Percentiles rank a stretch among this genome's conserved stretches.
These are phyloP conservation scores for Cepphus grylle DNA, from an alignment of 2,113 vertebrate genomes.

Conservation along the genomic window DNA sequence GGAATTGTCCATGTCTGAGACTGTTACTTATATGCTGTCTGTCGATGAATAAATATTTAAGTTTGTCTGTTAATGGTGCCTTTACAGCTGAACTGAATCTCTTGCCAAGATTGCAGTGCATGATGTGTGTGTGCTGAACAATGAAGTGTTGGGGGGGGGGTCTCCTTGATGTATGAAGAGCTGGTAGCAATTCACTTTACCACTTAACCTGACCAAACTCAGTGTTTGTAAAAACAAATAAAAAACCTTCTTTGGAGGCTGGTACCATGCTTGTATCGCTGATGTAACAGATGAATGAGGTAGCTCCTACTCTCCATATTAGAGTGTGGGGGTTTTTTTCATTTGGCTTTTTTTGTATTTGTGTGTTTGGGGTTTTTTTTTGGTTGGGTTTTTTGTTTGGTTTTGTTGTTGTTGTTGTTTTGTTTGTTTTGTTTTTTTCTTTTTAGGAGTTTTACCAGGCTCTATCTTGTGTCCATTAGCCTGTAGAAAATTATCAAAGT, in stretches of 20 bases:
- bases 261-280: background rate
- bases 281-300: background rate
- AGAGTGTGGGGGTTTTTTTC: background rate
- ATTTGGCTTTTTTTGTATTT: background rate
- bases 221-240: background rate
- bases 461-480: background rate
- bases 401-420: background rate
- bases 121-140: background rate
- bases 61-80: background rate
- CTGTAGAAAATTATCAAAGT: background rate
- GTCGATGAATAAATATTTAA: slow-evolving; percentile 23
- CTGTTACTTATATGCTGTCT: background rate
- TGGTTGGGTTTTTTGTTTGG: background rate
- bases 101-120: background rate
- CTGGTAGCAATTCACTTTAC: background rate
- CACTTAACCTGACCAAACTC: background rate
- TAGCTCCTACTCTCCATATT: background rate
- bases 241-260: background rate
- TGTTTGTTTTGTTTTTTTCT: background rate
- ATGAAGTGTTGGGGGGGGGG: background rate
- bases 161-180: background rate
- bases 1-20: slow-evolving; percentile 6
- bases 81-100: background rate
- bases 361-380: background rate
- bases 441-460: background rate